Evolutionary conservation across 2,797 vertebrate species (phyloP).

Genomic region (Saxicola maurus): DNA sequence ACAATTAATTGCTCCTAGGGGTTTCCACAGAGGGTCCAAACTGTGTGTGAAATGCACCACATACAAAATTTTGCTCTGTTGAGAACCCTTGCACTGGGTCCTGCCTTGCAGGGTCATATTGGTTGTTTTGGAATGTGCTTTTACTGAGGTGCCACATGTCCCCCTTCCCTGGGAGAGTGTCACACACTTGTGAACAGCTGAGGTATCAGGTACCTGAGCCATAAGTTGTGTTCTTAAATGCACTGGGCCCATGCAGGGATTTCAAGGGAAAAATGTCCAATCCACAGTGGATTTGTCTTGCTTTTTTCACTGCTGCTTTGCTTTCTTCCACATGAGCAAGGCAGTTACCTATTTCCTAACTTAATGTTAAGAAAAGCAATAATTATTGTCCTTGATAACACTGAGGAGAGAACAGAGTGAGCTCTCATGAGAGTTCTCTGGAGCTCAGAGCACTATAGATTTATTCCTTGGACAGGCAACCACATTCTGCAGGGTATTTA

Average conservation of each 20-base stretch:
- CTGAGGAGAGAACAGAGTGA: not conserved
- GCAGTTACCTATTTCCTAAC: not conserved
- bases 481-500: not conserved
- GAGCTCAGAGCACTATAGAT: not conserved
- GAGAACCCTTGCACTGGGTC: not conserved
- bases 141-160: not conserved
- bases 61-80: rapidly evolving
- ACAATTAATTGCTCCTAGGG: not conserved
- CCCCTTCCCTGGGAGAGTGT: not conserved
- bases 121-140: not conserved
- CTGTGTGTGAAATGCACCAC: not conserved
- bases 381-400: not conserved
- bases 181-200: not conserved
- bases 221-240: not conserved
- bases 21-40: not conserved
- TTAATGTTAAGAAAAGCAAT: not conserved
- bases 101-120: rapidly evolving
- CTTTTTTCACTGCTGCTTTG: not conserved
- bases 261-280: not conserved
- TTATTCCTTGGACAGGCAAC: not conserved
- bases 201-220: rapidly evolving
- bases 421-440: not conserved
- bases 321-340: not conserved
- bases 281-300: not conserved
- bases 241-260: not conserved